These are phyloP conservation scores for Syngnathus scovelli DNA, from an alignment of 2,113 vertebrate species.

Conservation along the genomic window DNA sequence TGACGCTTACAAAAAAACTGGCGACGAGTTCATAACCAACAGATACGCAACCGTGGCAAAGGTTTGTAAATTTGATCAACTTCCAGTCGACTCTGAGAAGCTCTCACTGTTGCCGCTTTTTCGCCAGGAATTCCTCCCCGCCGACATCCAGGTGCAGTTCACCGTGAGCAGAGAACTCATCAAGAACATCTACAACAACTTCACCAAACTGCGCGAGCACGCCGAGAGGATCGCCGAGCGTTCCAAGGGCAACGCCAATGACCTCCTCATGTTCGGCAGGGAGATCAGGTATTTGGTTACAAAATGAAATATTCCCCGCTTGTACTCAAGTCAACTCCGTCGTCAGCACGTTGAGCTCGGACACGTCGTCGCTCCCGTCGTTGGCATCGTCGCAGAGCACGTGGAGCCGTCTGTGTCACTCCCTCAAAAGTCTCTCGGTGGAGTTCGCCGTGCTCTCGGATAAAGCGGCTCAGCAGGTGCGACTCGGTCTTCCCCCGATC, in stretches of 20 bases:
- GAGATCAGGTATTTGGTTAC: constrained; percentile 80
- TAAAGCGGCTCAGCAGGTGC: constrained; percentile 90
- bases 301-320: no score
- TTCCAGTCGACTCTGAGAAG: background rate
- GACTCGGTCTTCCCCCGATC: constrained; percentile 12
- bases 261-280: constrained; percentile 89
- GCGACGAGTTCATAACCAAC: constrained; percentile 92
- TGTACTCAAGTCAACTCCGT: no score
- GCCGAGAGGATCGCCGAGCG: constrained; percentile 84
- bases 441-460: constrained; percentile 89
- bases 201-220: constrained; percentile 86
- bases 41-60: constrained; percentile 84
- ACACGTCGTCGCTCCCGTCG: constrained; percentile 80
- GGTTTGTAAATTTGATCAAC: constrained; percentile 51
- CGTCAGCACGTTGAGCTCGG: constrained; percentile 83
- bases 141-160: constrained; percentile 89
- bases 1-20: constrained; percentile 81
- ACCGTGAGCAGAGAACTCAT: constrained; percentile 88
- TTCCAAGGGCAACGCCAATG: constrained; percentile 85
- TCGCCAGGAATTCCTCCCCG: constrained; percentile 86
- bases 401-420: constrained; percentile 84
- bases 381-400: constrained; percentile 80
- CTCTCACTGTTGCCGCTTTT: constrained; percentile 3
- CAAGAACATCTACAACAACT: constrained; percentile 88
- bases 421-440: constrained; percentile 86